Conservation (phyloP, 2,113 vertebrate species). For the Peromyscus californicus region DNA sequence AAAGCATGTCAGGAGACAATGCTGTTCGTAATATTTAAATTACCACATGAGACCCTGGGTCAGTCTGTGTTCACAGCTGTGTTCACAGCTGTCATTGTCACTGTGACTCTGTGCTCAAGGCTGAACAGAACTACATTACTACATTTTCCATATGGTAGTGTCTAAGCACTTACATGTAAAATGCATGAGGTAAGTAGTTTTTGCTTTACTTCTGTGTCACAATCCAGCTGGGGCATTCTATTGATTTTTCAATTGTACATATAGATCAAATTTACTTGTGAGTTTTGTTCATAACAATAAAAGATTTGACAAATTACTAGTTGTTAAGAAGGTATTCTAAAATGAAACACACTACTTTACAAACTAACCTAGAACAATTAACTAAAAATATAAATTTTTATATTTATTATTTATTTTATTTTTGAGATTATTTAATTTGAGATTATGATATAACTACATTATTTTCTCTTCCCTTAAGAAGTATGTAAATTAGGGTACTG, state of each 20-base stretch:
- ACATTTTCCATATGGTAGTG: background rate
- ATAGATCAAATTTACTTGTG: background rate
- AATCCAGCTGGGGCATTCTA: background rate
- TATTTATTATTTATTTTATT: background rate
- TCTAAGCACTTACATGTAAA: background rate
- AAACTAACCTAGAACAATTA: background rate
- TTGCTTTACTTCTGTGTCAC: conserved; percentile 54
- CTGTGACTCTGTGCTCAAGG: background rate
- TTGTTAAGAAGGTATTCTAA: conserved; percentile 4
- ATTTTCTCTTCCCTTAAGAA: background rate
- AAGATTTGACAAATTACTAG: background rate
- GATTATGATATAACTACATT: background rate
- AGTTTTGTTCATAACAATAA: conserved; percentile 50
- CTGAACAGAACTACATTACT: background rate
- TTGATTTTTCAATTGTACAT: background rate
- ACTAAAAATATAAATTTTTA: background rate
- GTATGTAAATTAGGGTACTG: background rate
- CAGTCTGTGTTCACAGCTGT: background rate
- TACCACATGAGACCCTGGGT: background rate
- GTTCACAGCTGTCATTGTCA: background rate
- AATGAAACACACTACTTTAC: background rate
- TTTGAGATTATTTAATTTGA: background rate
- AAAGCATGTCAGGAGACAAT: background rate
- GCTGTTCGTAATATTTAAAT: background rate
- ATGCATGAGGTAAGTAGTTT: conserved; percentile 14